phyloP scores from a whole-genome alignment of 1,140 invertebrate genomes.

The Drosophila lini region DNA sequence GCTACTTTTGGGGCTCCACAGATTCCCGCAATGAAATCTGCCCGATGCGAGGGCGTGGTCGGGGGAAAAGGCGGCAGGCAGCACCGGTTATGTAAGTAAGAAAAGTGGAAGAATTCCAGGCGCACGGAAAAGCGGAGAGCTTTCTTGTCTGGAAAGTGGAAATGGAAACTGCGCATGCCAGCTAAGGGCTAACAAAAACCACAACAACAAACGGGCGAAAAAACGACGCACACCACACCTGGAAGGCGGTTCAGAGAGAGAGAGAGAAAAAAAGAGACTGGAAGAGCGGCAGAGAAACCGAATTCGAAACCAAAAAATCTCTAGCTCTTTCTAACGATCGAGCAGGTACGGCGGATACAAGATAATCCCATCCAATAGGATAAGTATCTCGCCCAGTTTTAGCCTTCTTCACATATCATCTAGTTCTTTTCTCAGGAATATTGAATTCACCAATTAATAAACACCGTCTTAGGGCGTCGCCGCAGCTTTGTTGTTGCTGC shows the following conservation, averaged over 20 bases:
- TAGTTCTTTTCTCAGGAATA: conserved; percentile 10
- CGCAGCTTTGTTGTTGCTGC: conserved; percentile 45
- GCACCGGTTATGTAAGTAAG: conserved; percentile 77
- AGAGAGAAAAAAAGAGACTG: conserved; percentile 1
- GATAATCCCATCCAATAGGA: conserved; percentile 55
- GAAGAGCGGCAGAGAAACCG: conserved; percentile 14
- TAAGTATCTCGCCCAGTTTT: conserved; percentile 18
- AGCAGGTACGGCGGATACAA: conserved; percentile 10
- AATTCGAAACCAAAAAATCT: conserved; percentile 19
- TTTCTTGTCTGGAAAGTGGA: conserved; percentile 39
- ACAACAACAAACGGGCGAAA: conserved; percentile 25
- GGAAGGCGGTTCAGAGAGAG: conserved; percentile 18
- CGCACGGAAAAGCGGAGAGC: conserved; percentile 53
- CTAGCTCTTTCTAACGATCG: conserved; percentile 36
- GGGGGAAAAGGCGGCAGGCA: conserved; percentile 27
- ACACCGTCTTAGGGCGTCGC: conserved; percentile 73
- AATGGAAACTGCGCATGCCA: conserved; percentile 45
- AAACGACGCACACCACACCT: conserved; percentile 40
- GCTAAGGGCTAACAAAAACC: conserved; percentile 38
- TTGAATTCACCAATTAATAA: conserved; percentile 63
- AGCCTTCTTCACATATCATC: neutral
- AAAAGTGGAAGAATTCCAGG: conserved; percentile 74
- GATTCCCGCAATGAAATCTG: conserved; percentile 59
- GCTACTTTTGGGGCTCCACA: conserved; percentile 9
- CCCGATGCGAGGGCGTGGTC: conserved; percentile 38